Percentiles rank a stretch among this genome's conserved stretches.
These are phyloP conservation scores for Brachypodius melanocephalos DNA, from an alignment of 2,113 vertebrate genomes.

Conservation along the genomic window DNA sequence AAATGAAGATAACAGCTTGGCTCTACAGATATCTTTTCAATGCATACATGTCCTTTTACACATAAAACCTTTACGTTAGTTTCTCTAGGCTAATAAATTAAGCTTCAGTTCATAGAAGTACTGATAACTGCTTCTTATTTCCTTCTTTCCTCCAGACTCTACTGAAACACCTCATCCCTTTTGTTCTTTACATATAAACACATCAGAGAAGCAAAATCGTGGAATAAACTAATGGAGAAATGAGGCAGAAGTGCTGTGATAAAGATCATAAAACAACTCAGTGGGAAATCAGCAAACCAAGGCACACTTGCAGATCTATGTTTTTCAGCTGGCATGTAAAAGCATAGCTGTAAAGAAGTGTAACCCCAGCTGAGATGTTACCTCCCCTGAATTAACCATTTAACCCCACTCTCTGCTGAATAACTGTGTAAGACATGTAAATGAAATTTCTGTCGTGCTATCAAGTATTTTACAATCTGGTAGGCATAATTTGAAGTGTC, in stretches of 20 bases:
- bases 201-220: neutral
- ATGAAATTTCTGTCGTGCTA: neutral
- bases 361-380: neutral
- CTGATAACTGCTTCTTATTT: neutral
- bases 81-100: neutral
- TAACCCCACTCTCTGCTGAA: neutral
- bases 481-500: neutral
- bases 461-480: neutral
- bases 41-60: neutral
- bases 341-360: neutral
- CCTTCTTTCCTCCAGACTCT: neutral
- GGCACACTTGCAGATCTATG: neutral
- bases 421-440: neutral
- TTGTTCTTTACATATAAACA: neutral
- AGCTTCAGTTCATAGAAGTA: neutral
- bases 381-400: neutral
- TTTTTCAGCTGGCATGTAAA: neutral
- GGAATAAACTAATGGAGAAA: neutral
- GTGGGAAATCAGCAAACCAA: neutral
- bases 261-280: neutral
- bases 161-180: neutral
- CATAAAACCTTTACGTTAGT: neutral
- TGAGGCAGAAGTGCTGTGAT: neutral
- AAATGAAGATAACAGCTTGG: neutral
- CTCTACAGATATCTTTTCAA: neutral